Evolutionary conservation across 2,888 invertebrate genomes (phyloP), one percentile per base, ranked within the genome.

Genomic region (Melanotus villosus): DNA sequence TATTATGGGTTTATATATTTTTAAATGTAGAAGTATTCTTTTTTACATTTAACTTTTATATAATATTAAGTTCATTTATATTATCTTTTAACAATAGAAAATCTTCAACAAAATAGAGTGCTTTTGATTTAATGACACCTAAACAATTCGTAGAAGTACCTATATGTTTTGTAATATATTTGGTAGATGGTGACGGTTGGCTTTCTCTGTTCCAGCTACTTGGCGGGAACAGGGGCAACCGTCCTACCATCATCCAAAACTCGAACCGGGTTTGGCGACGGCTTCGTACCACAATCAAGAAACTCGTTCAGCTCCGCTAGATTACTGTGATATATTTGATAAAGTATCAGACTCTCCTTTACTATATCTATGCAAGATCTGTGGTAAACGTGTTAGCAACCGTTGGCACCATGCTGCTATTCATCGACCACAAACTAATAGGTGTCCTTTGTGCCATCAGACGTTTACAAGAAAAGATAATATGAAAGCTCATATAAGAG

Each of bases 351-450:
- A 80, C 18, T 56, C 68, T 16, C 80, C 81, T 30, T 82, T 82
- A 72, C 85, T 88, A 76, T 89, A 88, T 82, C 85, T 87, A 75
- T 92, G 91, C 85, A 86, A 85, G 73, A 82, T 89, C 75, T 91
- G 91, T 84, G 89, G 90, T 71, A 91, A 91, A 85, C 86, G 87
- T 72, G 91, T 91, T 75, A 89, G 87, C 80, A 90, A 90, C 84
- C 85, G 90, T 78, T 90, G 91, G 88, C 90, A 91, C 80, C 90
- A 90, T 80, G 85, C 90, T 83, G 89, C 90, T 81, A 89, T 89
- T 32, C 91, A 90, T 81, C 88, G 88, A 74, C 90, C 90, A 12
- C 89, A 89, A 77, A 87, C 88, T 77, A 89, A 89, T 80, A 87
- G 87, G 78, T 90, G 90, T 76, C 90, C 90, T 1, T 83, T 89